phyloP scores from a whole-genome alignment of 1,140 invertebrate genomes.

The Heliconius nattereri region DNA sequence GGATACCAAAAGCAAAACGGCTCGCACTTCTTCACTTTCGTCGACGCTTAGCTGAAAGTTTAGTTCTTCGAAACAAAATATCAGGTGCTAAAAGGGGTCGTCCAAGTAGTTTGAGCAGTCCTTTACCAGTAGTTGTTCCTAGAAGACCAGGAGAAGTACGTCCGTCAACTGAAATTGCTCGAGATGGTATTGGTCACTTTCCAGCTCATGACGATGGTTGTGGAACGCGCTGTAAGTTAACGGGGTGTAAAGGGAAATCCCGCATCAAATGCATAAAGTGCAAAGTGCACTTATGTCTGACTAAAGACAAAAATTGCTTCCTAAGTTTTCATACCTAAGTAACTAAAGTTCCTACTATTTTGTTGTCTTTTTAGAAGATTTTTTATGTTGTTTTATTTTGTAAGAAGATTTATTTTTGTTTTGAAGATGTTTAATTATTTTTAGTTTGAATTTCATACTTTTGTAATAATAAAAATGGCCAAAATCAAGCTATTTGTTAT shows the following conservation, averaged over 20 bases:
- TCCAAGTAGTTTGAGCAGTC: slow-evolving; percentile 42
- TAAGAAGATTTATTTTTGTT: no score
- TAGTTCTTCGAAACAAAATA: slow-evolving; percentile 23
- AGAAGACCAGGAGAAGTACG: slow-evolving; percentile 48
- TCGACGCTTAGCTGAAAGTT: slow-evolving; percentile 37
- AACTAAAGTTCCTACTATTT: no score
- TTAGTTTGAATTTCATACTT: no score
- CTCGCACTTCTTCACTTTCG: slow-evolving; percentile 47
- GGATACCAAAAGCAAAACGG: slow-evolving; percentile 42
- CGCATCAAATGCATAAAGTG: slow-evolving; percentile 33
- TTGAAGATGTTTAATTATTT: no score
- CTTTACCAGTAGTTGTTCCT: slow-evolving; percentile 40
- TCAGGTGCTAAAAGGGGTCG: slow-evolving; percentile 38
- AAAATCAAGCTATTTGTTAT: no score
- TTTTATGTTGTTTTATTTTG: no score
- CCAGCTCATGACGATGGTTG: slow-evolving; percentile 40
- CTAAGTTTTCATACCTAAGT: slow-evolving; percentile 44
- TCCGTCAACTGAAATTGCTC: slow-evolving; percentile 43
- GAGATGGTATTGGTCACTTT: slow-evolving; percentile 44
- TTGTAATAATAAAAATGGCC: no score
- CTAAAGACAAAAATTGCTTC: slow-evolving; percentile 47
- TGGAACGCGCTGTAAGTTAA: slow-evolving; percentile 40
- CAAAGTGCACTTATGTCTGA: slow-evolving; percentile 31
- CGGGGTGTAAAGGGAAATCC: slow-evolving; percentile 44
- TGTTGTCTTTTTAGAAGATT: no score